These are phyloP conservation scores for Thunnus albacares DNA, from an alignment of 2,797 vertebrate species.

Conservation along the genomic window DNA sequence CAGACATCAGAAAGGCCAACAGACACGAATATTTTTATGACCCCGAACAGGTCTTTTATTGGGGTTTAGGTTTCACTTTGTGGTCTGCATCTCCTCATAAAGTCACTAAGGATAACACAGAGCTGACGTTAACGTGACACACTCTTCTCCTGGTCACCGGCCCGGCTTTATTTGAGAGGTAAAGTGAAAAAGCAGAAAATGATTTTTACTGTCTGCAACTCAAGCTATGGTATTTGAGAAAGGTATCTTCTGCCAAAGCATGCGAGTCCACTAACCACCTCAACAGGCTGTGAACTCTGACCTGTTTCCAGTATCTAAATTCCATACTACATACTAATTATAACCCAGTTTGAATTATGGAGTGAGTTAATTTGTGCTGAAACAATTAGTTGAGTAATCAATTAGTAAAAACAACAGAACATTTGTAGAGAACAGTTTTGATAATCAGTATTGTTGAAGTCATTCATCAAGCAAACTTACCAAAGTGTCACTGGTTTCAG, in stretches of 20 bases:
- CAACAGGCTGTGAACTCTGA: conserved; percentile 16
- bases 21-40: conserved; percentile 8
- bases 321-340: neutral
- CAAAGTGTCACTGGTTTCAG: no score
- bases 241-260: neutral
- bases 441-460: no score
- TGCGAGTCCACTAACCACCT: neutral
- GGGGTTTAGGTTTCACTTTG: conserved; percentile 37
- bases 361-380: no score
- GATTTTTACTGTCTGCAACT: conserved; percentile 11
- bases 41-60: conserved; percentile 17
- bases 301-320: neutral
- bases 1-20: neutral
- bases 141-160: neutral
- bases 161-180: conserved; percentile 1
- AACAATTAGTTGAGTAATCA: no score
- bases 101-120: conserved; percentile 12
- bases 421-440: no score
- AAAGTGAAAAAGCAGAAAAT: neutral
- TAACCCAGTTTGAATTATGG: neutral
- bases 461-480: no score
- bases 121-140: conserved; percentile 29
- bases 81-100: conserved; percentile 32
- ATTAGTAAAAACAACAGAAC: no score
- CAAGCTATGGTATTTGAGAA: neutral